phyloP scores from a whole-genome alignment of 2,888 invertebrate species.

The Drosophila gaucha region DNA sequence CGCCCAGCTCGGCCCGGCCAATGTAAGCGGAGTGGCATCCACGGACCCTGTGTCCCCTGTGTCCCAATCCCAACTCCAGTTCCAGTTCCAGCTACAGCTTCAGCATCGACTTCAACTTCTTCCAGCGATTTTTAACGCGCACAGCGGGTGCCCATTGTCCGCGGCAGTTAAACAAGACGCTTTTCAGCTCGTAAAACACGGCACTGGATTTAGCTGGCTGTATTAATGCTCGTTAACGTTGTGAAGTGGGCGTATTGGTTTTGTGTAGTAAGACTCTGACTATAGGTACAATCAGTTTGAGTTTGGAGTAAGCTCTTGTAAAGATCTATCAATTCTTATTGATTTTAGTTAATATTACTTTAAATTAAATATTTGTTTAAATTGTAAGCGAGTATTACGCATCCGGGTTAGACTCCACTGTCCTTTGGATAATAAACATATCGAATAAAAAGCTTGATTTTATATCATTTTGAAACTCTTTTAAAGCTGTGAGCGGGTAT shows the following conservation, averaged over 20 bases:
- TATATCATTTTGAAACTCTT: neutral
- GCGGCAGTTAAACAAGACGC: constrained; percentile 77
- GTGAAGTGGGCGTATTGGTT: neutral
- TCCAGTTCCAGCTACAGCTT: neutral
- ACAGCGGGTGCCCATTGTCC: constrained; percentile 76
- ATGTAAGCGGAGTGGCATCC: constrained; percentile 52
- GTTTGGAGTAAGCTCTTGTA: neutral
- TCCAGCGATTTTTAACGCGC: constrained; percentile 75
- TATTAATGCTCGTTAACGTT: neutral
- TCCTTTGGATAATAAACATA: neutral
- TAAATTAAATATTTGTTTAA: neutral
- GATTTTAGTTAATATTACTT: neutral
- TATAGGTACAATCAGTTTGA: neutral
- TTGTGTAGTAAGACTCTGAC: neutral
- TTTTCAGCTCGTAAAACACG: constrained; percentile 77
- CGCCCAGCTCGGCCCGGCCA: constrained; percentile 40
- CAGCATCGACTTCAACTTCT: constrained; percentile 25
- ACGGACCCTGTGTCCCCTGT: constrained; percentile 16
- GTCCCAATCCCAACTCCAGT: constrained; percentile 1
- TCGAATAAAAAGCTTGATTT: neutral
- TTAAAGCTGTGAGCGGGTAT: neutral
- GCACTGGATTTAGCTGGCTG: constrained; percentile 29
- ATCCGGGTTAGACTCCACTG: neutral
- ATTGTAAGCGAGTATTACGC: neutral
- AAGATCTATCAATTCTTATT: too few relatives aligned